Evolutionary conservation across 1,140 invertebrate genomes (phyloP), one percentile per base, ranked within the genome.

Genomic region (Hylaeus anthracinus): DNA sequence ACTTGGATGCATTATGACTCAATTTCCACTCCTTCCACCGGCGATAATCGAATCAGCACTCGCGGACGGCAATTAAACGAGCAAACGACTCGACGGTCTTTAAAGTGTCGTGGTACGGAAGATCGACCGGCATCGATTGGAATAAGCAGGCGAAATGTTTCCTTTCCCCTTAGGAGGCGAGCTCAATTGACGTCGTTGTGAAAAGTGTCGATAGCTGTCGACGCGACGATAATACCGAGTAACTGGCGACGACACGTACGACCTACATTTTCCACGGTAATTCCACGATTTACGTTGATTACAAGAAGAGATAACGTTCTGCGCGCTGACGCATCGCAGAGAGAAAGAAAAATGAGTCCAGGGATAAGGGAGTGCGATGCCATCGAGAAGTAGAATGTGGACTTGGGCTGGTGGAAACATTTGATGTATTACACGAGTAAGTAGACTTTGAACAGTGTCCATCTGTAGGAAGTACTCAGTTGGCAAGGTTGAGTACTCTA

Each of bases 221-320:
- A 10, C 8, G 45, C 14, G 2, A 48, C 41, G 66, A 53, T 43
- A 51, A 12, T 9, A 14, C 12, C 14, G 8, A 71, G 51, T 55
- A 70, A 70, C 53, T 12, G 58, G 39, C 37, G 61, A 53, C 15
- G 48, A 14, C 26, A 39, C 48, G 15, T 43, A 64, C 45, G 48
- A 53, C 60, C 72, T 60, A 69, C 64, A 69, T 65, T 37, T 3
- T n/a, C 10, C 45, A 10, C 14, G 12, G 58, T 65, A 74, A 74
- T 74, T 60, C 72, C 37, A 15, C 39, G 72, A 74, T 65, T 74
- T 65, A 74, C 72, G 55, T 65, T 65, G 73, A 75, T 58, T 66
- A 75, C 63, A 55, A 55, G 63, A 12, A 15, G 45, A 58, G 63
- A 37, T 39, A 45, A 1, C n/a, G 41, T 8, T 73, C 37, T 1